These are phyloP conservation scores for Delphinapterus leucas DNA, from an alignment of 2,113 vertebrate genomes.

Conservation along the genomic window DNA sequence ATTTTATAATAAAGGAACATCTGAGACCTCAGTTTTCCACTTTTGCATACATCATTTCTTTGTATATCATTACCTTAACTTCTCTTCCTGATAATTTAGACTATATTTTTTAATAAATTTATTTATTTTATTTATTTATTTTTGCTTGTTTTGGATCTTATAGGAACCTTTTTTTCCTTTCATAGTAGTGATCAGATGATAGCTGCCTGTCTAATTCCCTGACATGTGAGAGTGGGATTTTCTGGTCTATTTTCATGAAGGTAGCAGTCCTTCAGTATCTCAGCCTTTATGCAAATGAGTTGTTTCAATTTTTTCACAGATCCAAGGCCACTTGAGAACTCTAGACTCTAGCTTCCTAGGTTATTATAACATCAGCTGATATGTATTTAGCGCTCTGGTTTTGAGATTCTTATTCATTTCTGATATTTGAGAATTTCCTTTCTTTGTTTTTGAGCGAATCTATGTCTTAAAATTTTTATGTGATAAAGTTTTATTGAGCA, in stretches of 20 bases:
- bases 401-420: background rate
- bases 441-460: background rate
- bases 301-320: background rate
- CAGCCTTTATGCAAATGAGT: background rate
- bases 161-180: background rate
- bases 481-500: background rate
- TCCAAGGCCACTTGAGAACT: background rate
- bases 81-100: too few species aligned
- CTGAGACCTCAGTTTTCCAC: too few species aligned
- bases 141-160: background rate
- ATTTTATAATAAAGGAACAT: too few species aligned
- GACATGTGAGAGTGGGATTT: background rate
- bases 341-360: background rate
- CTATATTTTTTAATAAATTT: too few species aligned
- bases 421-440: background rate
- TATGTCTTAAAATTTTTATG: background rate
- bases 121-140: too few species aligned
- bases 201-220: background rate
- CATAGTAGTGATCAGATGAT: background rate
- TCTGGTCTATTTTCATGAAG: background rate
- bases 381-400: background rate
- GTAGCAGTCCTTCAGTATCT: background rate
- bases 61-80: too few species aligned
- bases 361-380: background rate
- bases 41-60: too few species aligned